phyloP scores from a whole-genome alignment of 1,140 invertebrate species.

The Nixonia krombeini region DNA sequence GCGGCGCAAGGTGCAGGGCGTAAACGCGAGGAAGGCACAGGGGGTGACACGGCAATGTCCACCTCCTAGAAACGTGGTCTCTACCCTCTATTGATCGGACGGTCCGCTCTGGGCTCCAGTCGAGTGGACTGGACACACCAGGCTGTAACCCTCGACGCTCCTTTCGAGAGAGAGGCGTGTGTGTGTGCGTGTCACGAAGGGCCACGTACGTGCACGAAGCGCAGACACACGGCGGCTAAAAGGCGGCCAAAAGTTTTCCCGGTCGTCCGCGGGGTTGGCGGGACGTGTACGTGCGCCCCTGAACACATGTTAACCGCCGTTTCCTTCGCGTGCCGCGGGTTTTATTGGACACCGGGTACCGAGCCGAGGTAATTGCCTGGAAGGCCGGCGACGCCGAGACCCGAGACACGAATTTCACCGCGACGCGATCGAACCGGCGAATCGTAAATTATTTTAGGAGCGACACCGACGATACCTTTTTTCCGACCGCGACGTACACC shows the following conservation, averaged over 20 bases:
- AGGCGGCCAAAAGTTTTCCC: slow-evolving; percentile 50
- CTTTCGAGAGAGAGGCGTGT: slow-evolving; percentile 16
- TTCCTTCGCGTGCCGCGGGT: slow-evolving; percentile 41
- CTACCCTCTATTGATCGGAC: slow-evolving; percentile 59
- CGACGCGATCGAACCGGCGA: slow-evolving; percentile 27
- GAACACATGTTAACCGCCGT: slow-evolving; percentile 34
- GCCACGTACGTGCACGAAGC: slow-evolving; percentile 3
- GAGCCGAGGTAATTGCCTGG: slow-evolving; percentile 61
- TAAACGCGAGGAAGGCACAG: slow-evolving; percentile 17
- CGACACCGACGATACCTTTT: too few relatives aligned
- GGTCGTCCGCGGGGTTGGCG: slow-evolving; percentile 34
- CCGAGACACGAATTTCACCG: slow-evolving; percentile 40
- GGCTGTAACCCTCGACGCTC: slow-evolving; percentile 32
- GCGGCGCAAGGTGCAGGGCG: slow-evolving; percentile 22
- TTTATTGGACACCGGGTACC: slow-evolving; percentile 61
- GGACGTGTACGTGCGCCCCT: slow-evolving; percentile 11
- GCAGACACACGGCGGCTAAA: slow-evolving; percentile 41
- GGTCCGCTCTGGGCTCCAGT: slow-evolving; percentile 52
- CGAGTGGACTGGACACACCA: slow-evolving; percentile 56
- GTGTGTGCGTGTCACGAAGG: slow-evolving; percentile 2
- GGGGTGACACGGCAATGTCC: slow-evolving; percentile 47
- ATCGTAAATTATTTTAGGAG: slow-evolving; percentile 45
- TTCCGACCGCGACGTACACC: too few relatives aligned
- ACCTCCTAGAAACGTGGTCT: slow-evolving; percentile 52
- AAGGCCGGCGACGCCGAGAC: slow-evolving; percentile 48